Evolutionary conservation across 2,888 invertebrate genomes (phyloP).

Genomic region (Eupithecia inturbata): DNA sequence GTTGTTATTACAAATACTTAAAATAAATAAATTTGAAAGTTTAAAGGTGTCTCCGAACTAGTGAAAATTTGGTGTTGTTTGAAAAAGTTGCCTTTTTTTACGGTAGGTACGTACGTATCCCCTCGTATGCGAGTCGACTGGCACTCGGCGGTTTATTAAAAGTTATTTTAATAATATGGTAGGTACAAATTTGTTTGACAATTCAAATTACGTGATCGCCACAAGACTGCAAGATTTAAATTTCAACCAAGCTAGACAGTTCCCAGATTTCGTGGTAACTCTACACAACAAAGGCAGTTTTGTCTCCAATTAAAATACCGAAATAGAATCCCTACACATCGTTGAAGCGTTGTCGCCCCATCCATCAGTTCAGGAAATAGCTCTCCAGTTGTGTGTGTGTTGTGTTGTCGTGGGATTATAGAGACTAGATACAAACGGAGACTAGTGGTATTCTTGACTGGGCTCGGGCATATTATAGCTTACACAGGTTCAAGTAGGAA

Average conservation of each 20-base stretch:
- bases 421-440: not conserved
- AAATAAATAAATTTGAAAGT: too few species aligned
- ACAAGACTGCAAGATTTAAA: not conserved
- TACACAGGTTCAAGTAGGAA: not conserved
- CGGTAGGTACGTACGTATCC: too few species aligned
- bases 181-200: too few species aligned
- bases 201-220: not conserved
- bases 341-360: conserved; percentile 33
- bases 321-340: conserved; percentile 13
- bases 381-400: too few species aligned
- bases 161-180: too few species aligned
- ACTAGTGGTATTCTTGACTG: conserved; percentile 1
- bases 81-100: too few species aligned
- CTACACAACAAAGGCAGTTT: not conserved
- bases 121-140: too few species aligned
- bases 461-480: not conserved
- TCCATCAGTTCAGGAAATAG: conserved; percentile 34
- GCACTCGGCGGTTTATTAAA: too few species aligned
- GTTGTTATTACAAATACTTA: too few species aligned
- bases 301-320: conserved; percentile 12
- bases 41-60: too few species aligned
- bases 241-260: not conserved
- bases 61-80: too few species aligned
- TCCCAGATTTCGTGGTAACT: not conserved
- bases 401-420: conserved; percentile 15